Evolutionary conservation across 2,113 vertebrate species (phyloP), one percentile per base, ranked within the genome.

Genomic region (Micronisus gabar): DNA sequence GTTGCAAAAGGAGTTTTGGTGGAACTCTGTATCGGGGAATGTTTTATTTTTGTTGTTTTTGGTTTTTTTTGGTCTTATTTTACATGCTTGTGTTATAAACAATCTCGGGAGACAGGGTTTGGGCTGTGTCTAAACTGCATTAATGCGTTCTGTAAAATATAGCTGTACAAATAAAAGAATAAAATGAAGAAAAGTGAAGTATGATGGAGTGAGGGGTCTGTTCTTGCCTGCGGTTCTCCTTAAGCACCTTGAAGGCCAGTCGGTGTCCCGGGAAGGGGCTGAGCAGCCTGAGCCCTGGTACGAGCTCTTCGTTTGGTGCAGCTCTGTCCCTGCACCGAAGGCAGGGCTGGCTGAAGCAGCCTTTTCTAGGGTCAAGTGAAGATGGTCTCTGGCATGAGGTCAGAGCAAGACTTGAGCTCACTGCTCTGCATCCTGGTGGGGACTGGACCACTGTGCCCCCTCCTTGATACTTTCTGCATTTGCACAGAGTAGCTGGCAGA

Each of bases 131-230:
- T 98, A 98, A 99, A 99, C 98, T 98, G 98, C 99, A 99, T 99
- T 99, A 98, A 98, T 88, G 98, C 98, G 61, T 99, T 99, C 97
- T 98, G 99, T 99, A 99, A 98, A 99, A 99, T 99, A 98, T 99
- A 99, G 98, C 99, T 99, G 99, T 99, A 99, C 98, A 99, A 99
- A 99, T 99, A 99, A 99, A 99, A 99, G 93, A 99, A 99, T 99
- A 99, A 99, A 99, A 98, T 92, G 98, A 98, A 98, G 97, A 98
- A 98, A 98, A 98, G 96, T 97, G 90, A 94, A 5, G 8, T 76
- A 73, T 41, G 78, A 26, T 80, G 93, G 94, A 81, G 81, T 91
- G 81, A 90, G n/a, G 43, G 45, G 21, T 93, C 67, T 95, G 45
- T 97, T 95, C 61, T 91, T 95, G 53, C 53, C 80, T 47, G 21